These are phyloP conservation scores for Heliconius melpomene DNA, from an alignment of 1,140 invertebrate species.

Conservation along the genomic window DNA sequence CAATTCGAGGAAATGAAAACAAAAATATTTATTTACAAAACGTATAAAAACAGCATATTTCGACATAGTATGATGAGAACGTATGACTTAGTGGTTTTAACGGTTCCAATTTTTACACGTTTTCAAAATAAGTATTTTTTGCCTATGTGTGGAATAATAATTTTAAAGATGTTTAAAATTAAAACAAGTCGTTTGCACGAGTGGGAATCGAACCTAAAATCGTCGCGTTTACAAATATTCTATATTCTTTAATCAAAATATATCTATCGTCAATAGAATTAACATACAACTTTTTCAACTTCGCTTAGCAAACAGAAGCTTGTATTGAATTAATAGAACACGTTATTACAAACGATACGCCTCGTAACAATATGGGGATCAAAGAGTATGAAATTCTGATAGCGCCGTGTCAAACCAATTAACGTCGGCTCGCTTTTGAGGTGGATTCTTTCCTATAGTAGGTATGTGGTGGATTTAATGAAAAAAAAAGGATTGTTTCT, in stretches of 20 bases:
- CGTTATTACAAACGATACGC: slow-evolving; percentile 8
- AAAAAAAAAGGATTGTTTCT: too few species aligned
- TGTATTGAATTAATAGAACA: neutral
- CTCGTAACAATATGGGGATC: neutral
- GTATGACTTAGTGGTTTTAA: too few species aligned
- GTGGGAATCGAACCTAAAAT: neutral
- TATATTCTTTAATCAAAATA: neutral
- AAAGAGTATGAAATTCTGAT: neutral
- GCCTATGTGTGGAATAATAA: too few species aligned
- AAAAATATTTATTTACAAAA: too few species aligned
- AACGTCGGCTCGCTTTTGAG: neutral
- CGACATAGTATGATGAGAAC: too few species aligned
- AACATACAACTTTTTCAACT: neutral
- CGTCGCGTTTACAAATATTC: too few species aligned
- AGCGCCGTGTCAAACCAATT: slow-evolving; percentile 1
- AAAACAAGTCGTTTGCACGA: neutral
- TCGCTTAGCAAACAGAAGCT: neutral
- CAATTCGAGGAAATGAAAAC: neutral
- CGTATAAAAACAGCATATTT: too few species aligned
- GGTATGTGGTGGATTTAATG: neutral
- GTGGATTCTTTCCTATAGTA: neutral
- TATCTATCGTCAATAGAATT: neutral
- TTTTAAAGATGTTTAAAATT: too few species aligned
- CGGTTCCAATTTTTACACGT: too few species aligned
- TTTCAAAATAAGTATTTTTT: too few species aligned